A percentile compares a stretch with the other conserved stretches of the same genome.
phyloP scores from a whole-genome alignment of 2,888 invertebrate species.

The Xiphydria camelus region DNA sequence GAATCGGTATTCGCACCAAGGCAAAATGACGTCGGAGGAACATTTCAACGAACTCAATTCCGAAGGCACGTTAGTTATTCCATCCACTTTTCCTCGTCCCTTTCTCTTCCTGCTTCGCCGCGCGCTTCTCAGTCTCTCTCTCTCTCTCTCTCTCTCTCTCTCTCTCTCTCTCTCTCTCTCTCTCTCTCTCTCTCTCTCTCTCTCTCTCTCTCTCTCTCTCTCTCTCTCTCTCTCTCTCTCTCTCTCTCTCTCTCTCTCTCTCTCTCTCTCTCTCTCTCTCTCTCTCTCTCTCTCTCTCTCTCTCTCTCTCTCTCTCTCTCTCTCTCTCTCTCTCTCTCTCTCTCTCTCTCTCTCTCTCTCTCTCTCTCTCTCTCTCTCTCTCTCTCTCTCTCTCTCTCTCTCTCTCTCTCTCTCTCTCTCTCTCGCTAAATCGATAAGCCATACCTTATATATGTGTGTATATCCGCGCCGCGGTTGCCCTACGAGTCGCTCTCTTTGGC shows the following conservation, averaged over 20 bases:
- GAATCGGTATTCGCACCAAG: conserved; percentile 23
- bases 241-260: too few species aligned
- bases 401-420: conserved; percentile 11
- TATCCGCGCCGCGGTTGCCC: too few species aligned
- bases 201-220: conserved; percentile 16
- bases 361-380: conserved; percentile 13
- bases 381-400: neutral
- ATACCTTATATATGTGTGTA: conserved; percentile 30
- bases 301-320: conserved; percentile 4
- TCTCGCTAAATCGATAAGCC: conserved; percentile 38
- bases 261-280: conserved; percentile 9
- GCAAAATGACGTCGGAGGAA: conserved; percentile 24
- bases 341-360: conserved; percentile 2
- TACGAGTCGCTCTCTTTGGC: neutral
- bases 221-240: conserved; percentile 12
- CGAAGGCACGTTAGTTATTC: conserved; percentile 27
- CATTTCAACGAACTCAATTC: conserved; percentile 29
- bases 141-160: conserved; percentile 9
- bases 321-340: neutral
- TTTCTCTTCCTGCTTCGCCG: neutral
- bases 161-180: conserved; percentile 14
- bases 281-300: conserved; percentile 20
- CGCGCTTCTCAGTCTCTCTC: neutral
- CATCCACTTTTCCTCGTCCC: conserved; percentile 18
- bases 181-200: conserved; percentile 14